Evolutionary conservation across 2,888 invertebrate species (phyloP).

Genomic region (Aproaerema taeniolella): DNA sequence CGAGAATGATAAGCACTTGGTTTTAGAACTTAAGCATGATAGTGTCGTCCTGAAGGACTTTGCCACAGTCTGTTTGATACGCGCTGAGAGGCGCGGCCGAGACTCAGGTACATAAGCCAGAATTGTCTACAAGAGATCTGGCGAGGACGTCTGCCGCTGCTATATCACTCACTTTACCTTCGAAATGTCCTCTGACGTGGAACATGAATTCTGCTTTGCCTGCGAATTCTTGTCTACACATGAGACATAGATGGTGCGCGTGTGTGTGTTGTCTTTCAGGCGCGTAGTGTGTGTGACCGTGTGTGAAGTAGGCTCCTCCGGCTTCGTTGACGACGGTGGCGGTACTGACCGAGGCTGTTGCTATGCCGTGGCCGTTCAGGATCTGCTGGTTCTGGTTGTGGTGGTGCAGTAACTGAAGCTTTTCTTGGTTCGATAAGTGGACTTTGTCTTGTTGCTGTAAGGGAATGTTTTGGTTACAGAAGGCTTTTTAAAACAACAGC

Average conservation of each 20-base stretch:
- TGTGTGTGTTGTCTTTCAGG: slow-evolving; percentile 67
- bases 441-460: slow-evolving; percentile 70
- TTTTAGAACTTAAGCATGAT: slow-evolving; percentile 66
- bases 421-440: slow-evolving; percentile 68
- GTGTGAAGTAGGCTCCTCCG: slow-evolving; percentile 61
- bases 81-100: slow-evolving; percentile 58
- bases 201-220: slow-evolving; percentile 83
- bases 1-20: slow-evolving; percentile 9
- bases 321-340: slow-evolving; percentile 65
- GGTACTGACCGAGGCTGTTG: slow-evolving; percentile 62
- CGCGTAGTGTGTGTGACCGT: slow-evolving; percentile 66
- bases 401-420: slow-evolving; percentile 63
- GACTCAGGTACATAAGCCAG: slow-evolving; percentile 76
- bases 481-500: too few relatives aligned
- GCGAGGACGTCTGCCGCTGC: slow-evolving; percentile 72
- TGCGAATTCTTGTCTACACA: slow-evolving; percentile 81
- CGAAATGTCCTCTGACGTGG: slow-evolving; percentile 82
- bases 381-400: slow-evolving; percentile 72
- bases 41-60: slow-evolving; percentile 65
- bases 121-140: slow-evolving; percentile 71
- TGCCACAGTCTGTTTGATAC: slow-evolving; percentile 58
- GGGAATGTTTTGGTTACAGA: too few relatives aligned
- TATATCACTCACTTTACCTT: slow-evolving; percentile 73
- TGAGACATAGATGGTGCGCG: slow-evolving; percentile 77
- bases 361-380: slow-evolving; percentile 63